Conservation (phyloP, 2,797 vertebrate genomes). For the Craterocephalus amniculus region DNA sequence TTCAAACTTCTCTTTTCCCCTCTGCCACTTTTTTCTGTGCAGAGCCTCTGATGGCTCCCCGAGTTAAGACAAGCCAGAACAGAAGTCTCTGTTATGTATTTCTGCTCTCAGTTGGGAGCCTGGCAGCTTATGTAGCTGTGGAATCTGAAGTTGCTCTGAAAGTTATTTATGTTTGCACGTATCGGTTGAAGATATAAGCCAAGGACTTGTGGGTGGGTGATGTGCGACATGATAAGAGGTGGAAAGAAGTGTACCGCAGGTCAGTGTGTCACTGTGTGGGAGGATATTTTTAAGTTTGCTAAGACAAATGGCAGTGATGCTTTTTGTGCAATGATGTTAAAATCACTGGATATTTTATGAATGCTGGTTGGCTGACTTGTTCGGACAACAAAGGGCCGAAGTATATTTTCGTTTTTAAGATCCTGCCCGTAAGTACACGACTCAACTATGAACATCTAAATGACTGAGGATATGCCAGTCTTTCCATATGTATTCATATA, state of each 20-base stretch:
- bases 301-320: slow-evolving; percentile 58
- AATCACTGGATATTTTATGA: slow-evolving; percentile 56
- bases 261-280: slow-evolving; percentile 58
- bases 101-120: slow-evolving; percentile 52
- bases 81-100: slow-evolving; percentile 51
- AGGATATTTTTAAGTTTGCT: slow-evolving; percentile 62
- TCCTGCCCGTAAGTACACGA: slow-evolving; percentile 14
- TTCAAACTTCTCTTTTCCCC: slow-evolving; percentile 17
- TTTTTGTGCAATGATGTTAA: slow-evolving; percentile 55
- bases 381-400: slow-evolving; percentile 16
- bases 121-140: slow-evolving; percentile 47
- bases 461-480: slow-evolving; percentile 20
- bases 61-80: slow-evolving; percentile 58
- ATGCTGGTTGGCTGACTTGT: slow-evolving; percentile 41
- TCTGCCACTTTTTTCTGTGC: slow-evolving; percentile 41
- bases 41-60: slow-evolving; percentile 46
- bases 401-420: slow-evolving; percentile 8
- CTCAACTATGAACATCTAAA: slow-evolving; percentile 28
- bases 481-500: slow-evolving; percentile 64
- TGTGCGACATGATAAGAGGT: slow-evolving; percentile 45
- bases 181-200: slow-evolving; percentile 56
- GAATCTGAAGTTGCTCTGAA: slow-evolving; percentile 57
- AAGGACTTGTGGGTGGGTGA: slow-evolving; percentile 58
- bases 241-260: slow-evolving; percentile 42
- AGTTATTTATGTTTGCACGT: slow-evolving; percentile 66